Evolutionary conservation across 1,140 invertebrate genomes (phyloP).

Genomic region (Ladona fulva): DNA sequence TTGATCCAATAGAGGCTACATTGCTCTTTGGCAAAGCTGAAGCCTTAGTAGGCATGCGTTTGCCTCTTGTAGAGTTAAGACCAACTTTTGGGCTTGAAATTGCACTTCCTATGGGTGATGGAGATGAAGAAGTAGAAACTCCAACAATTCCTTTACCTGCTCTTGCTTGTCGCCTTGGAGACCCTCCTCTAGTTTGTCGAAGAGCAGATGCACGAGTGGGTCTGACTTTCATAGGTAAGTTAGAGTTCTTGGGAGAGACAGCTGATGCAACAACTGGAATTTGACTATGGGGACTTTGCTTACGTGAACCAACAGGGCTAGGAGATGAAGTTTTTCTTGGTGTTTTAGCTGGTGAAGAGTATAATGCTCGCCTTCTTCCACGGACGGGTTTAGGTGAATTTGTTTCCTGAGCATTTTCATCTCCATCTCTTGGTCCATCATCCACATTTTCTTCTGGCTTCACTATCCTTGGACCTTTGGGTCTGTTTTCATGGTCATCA

Average conservation of each 20-base stretch:
- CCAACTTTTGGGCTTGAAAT: slow-evolving; percentile 22
- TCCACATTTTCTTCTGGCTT: slow-evolving; percentile 42
- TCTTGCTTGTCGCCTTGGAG: neutral
- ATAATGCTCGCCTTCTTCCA: slow-evolving; percentile 63
- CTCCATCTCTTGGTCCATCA: slow-evolving; percentile 34
- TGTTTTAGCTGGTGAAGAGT: slow-evolving; percentile 42
- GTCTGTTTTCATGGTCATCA: neutral
- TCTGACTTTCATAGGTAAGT: slow-evolving; percentile 26
- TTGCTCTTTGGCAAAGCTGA: neutral
- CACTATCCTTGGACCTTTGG: slow-evolving; percentile 46
- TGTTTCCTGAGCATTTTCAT: slow-evolving; percentile 30
- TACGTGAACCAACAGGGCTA: slow-evolving; percentile 19
- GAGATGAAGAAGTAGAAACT: slow-evolving; percentile 21
- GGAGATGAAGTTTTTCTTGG: slow-evolving; percentile 27
- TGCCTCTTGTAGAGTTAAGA: slow-evolving; percentile 7
- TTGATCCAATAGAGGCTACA: neutral
- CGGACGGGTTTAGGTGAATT: slow-evolving; percentile 55
- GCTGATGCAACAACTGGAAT: slow-evolving; percentile 19
- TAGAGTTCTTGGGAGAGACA: slow-evolving; percentile 23
- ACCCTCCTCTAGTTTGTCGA: slow-evolving; percentile 28
- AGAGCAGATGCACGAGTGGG: slow-evolving; percentile 34
- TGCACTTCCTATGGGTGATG: slow-evolving; percentile 22
- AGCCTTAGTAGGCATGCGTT: neutral
- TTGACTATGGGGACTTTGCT: slow-evolving; percentile 20
- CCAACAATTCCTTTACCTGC: neutral